Percentiles rank a stretch among this genome's conserved stretches.
phyloP scores from a whole-genome alignment of 2,888 invertebrate genomes.

The Salpingus planirostris region DNA sequence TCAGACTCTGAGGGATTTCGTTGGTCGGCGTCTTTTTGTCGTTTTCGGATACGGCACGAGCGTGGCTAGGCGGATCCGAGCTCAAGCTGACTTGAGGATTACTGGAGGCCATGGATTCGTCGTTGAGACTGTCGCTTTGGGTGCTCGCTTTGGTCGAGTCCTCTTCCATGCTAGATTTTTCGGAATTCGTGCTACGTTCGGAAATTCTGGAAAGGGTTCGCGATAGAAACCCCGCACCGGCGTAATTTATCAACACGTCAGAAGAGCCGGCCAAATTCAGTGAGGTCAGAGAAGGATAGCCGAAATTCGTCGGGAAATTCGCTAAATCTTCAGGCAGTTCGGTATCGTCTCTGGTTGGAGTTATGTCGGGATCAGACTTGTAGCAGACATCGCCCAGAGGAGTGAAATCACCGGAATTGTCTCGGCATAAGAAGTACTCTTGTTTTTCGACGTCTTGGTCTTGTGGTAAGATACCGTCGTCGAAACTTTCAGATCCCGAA shows the following conservation, averaged over 20 bases:
- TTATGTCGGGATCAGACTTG: constrained; percentile 43
- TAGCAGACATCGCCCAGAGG: constrained; percentile 32
- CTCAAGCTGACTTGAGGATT: constrained; percentile 80
- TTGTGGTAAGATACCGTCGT: constrained; percentile 73
- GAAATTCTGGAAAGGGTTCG: constrained; percentile 79
- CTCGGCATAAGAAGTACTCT: constrained; percentile 39
- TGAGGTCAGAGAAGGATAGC: constrained; percentile 56
- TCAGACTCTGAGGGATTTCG: constrained; percentile 19
- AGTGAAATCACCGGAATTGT: constrained; percentile 33
- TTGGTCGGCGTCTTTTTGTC: constrained; percentile 35
- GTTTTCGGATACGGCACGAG: constrained; percentile 48
- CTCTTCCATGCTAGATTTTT: constrained; percentile 78
- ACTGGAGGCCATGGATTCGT: constrained; percentile 74
- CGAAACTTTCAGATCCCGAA: constrained; percentile 77
- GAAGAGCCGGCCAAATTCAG: constrained; percentile 43
- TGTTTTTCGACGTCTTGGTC: constrained; percentile 52
- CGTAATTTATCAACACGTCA: constrained; percentile 48
- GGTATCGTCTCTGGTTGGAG: constrained; percentile 52
- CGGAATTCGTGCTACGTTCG: constrained; percentile 80
- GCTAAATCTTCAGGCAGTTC: constrained; percentile 68
- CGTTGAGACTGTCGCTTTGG: constrained; percentile 74
- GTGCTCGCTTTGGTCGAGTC: constrained; percentile 81
- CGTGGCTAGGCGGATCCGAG: constrained; percentile 73
- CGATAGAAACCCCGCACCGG: constrained; percentile 56
- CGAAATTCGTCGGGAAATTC: constrained; percentile 66